Percentiles rank a stretch among this genome's conserved stretches.
Conservation (phyloP, 2,113 vertebrate species). For the Hippopotamus amphibius region DNA sequence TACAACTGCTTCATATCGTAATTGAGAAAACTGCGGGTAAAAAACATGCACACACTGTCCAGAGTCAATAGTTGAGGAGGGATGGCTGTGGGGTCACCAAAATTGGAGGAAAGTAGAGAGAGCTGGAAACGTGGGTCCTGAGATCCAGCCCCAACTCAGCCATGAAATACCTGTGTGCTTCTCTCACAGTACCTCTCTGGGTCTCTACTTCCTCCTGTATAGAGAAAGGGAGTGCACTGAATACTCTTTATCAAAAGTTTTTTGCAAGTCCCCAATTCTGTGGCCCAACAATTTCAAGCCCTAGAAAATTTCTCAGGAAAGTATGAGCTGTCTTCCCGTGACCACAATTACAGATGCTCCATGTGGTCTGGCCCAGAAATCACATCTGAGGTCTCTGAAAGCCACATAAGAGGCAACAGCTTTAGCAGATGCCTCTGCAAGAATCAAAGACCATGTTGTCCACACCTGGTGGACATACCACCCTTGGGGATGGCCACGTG, state of each 20-base stretch:
- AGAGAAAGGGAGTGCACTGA: not conserved
- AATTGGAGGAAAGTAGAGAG: rapidly evolving
- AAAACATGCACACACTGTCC: rapidly evolving
- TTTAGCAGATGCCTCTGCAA: not conserved
- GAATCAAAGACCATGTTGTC: not conserved
- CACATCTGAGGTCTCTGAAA: not conserved
- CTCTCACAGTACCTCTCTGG: not conserved
- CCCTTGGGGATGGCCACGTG: rapidly evolving
- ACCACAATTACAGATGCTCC: not conserved
- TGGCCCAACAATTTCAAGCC: constrained; percentile 56
- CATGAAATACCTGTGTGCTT: no score
- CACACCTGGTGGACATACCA: no score
- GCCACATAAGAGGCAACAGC: not conserved
- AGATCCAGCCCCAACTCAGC: not conserved
- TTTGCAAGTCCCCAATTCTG: not conserved
- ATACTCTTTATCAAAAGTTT: not conserved
- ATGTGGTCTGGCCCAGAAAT: not conserved
- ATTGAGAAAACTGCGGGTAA: not conserved
- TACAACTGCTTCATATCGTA: not conserved
- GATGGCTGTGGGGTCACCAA: not conserved
- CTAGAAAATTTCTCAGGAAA: not conserved
- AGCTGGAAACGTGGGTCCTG: not conserved
- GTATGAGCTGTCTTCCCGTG: not conserved
- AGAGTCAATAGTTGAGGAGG: not conserved
- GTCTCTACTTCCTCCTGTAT: not conserved